These are phyloP conservation scores for Perca flavescens DNA, from an alignment of 2,113 vertebrate species.

Conservation along the genomic window DNA sequence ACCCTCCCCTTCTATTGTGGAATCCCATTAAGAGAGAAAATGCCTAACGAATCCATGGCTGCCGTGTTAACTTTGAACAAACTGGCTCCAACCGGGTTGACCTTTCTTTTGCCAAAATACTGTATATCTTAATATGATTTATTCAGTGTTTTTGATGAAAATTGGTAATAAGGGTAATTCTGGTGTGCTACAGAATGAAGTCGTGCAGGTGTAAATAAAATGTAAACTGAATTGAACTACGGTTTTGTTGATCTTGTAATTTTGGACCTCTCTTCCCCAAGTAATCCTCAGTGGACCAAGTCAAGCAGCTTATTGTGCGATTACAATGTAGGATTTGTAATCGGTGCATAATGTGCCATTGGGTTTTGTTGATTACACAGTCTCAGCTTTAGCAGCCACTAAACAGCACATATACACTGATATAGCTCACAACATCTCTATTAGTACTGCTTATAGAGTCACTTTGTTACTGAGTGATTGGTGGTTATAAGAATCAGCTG, in stretches of 20 bases:
- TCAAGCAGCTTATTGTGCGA: constrained; percentile 19
- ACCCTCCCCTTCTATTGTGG: constrained; percentile 62
- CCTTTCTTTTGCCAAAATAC: constrained; percentile 10
- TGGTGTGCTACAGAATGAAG: neutral
- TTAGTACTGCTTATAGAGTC: neutral
- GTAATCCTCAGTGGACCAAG: constrained; percentile 7
- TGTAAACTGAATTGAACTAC: neutral
- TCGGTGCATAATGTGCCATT: neutral
- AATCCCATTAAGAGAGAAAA: constrained; percentile 40
- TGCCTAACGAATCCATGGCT: constrained; percentile 17
- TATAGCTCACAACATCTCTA: constrained; percentile 6
- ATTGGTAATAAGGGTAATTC: neutral
- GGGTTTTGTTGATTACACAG: constrained; percentile 33
- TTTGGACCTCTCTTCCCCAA: neutral
- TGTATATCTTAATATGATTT: neutral
- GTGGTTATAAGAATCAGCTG: constrained; percentile 41
- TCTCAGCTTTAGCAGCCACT: neutral
- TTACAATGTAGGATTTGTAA: constrained; percentile 21
- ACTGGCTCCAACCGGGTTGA: neutral
- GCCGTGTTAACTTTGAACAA: constrained; percentile 12
- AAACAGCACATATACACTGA: neutral
- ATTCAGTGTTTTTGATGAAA: neutral
- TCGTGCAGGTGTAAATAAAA: neutral
- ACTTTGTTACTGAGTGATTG: constrained; percentile 23
- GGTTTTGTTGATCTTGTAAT: neutral